phyloP scores from a whole-genome alignment of 2,888 invertebrate genomes.

The Diadegma fenestrale region DNA sequence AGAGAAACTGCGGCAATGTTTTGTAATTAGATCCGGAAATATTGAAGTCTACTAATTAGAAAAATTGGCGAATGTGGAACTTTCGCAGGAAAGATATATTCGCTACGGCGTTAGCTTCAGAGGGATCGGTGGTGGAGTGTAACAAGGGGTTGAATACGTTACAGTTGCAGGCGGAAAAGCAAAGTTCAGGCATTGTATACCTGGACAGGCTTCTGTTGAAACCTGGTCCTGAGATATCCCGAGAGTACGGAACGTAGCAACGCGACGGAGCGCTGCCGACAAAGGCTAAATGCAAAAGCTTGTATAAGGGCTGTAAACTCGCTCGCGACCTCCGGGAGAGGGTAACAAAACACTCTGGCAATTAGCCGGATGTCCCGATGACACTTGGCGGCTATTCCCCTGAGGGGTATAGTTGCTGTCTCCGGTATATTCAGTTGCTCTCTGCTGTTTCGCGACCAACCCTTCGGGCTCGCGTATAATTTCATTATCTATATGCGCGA shows the following conservation, averaged over 20 bases:
- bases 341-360: constrained; percentile 82
- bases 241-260: constrained; percentile 47
- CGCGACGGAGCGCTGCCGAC: constrained; percentile 73
- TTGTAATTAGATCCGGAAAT: background rate
- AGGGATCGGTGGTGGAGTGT: constrained; percentile 21
- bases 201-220: constrained; percentile 40
- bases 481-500: constrained; percentile 28
- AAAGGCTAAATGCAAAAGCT: constrained; percentile 84
- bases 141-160: constrained; percentile 63
- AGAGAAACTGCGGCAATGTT: background rate
- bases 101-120: constrained; percentile 16
- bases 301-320: constrained; percentile 79
- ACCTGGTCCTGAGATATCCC: constrained; percentile 57
- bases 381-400: constrained; percentile 80
- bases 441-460: constrained; percentile 40
- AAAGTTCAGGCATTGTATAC: constrained; percentile 66
- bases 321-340: constrained; percentile 74
- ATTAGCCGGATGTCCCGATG: constrained; percentile 83
- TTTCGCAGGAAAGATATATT: constrained; percentile 22
- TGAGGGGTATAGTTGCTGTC: constrained; percentile 67
- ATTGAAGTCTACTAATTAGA: constrained; percentile 18
- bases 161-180: constrained; percentile 60
- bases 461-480: constrained; percentile 25
- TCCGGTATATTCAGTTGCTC: constrained; percentile 53
- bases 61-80: constrained; percentile 35